Percentiles rank a stretch among this genome's conserved stretches.
Evolutionary conservation across 2,888 invertebrate genomes (phyloP).

Genomic region (Cactoblastis cactorum): DNA sequence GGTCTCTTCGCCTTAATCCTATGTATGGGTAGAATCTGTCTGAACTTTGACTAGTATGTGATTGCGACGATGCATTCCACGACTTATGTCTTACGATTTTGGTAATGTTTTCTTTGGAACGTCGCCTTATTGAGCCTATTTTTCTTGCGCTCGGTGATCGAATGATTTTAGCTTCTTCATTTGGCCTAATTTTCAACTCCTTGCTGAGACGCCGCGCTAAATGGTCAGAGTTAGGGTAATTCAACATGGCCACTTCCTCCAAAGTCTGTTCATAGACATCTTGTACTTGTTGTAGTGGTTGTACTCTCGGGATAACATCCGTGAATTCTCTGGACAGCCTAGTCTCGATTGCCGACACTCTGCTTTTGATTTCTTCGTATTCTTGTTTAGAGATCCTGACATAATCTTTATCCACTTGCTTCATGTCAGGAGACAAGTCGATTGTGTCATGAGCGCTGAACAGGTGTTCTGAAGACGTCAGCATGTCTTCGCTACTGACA

Average conservation of each 20-base stretch:
- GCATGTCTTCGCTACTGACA: conserved; percentile 63
- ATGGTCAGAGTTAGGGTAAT: conserved; percentile 83
- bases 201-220: conserved; percentile 84
- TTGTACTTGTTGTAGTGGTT: conserved; percentile 82
- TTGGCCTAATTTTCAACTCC: conserved; percentile 86
- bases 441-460: conserved; percentile 68
- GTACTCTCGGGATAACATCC: conserved; percentile 65
- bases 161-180: conserved; percentile 84
- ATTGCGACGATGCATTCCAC: conserved; percentile 79
- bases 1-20: conserved; percentile 70
- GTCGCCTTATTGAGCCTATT: conserved; percentile 86
- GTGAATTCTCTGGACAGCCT: conserved; percentile 84
- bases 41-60: conserved; percentile 57
- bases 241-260: conserved; percentile 82
- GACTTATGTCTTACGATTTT: conserved; percentile 81
- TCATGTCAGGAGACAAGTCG: conserved; percentile 63
- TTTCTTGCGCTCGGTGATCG: conserved; percentile 90
- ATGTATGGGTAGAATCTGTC: conserved; percentile 76
- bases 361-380: conserved; percentile 87
- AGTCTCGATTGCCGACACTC: conserved; percentile 86
- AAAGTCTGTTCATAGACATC: conserved; percentile 86
- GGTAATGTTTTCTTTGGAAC: conserved; percentile 82
- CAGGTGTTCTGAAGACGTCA: conserved; percentile 65
- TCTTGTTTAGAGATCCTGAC: conserved; percentile 86
- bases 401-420: conserved; percentile 76